These are phyloP conservation scores for Drosophila biarmipes DNA, from an alignment of 1,140 invertebrate species.

Conservation along the genomic window DNA sequence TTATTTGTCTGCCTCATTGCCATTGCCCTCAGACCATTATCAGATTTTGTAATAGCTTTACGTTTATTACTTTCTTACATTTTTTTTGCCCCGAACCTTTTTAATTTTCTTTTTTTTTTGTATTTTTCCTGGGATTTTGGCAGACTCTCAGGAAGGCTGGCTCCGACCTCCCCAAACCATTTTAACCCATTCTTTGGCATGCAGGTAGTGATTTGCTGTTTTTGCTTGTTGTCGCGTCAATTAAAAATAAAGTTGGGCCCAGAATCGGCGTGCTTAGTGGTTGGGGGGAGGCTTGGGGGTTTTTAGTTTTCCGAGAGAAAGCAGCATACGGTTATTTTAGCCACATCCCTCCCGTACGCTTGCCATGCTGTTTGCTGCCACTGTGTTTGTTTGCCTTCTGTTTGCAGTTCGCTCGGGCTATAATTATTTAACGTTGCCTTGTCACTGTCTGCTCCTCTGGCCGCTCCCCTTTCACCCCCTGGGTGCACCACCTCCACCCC, in stretches of 20 bases:
- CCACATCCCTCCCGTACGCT: constrained; percentile 30
- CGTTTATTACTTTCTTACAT: constrained; percentile 81
- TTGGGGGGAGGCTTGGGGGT: constrained; percentile 10
- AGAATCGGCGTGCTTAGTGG: not conserved
- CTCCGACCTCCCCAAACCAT: too few species aligned
- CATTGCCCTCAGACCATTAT: constrained; percentile 75
- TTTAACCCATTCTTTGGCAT: not conserved
- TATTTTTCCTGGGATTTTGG: constrained; percentile 49
- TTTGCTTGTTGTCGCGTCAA: constrained; percentile 51
- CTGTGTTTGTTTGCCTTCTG: constrained; percentile 49
- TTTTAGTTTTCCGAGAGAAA: constrained; percentile 27
- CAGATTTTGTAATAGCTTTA: constrained; percentile 83
- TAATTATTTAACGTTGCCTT: constrained; percentile 79
- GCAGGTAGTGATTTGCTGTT: constrained; percentile 73
- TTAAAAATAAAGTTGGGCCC: constrained; percentile 46
- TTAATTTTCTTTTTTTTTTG: constrained; percentile 68
- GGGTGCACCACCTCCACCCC: not conserved
- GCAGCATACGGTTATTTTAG: constrained; percentile 50
- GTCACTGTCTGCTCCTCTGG: constrained; percentile 56
- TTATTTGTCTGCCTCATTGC: constrained; percentile 71
- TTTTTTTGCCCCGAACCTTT: constrained; percentile 67
- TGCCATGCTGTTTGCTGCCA: constrained; percentile 16
- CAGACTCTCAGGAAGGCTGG: not conserved
- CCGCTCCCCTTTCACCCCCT: not conserved
- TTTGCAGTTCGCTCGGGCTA: constrained; percentile 78